Base-by-base conservation (phyloP, 2,797 vertebrate species). In the Trematomus bernacchii region DNA sequence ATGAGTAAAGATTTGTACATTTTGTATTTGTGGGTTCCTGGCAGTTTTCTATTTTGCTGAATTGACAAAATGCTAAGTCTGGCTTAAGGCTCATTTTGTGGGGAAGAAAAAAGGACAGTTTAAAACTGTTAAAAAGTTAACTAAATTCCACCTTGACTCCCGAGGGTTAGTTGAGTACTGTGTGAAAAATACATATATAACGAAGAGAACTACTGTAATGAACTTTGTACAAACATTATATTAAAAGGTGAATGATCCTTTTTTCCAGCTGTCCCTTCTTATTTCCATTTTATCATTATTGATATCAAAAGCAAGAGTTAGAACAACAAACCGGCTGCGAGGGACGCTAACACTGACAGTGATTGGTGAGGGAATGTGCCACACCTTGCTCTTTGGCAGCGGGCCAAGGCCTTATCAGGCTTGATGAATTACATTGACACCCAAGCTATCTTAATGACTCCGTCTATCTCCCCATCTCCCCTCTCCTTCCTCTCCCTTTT, bases 381-480 rank as follows among this genome's bases (percentile, higher is more conserved):
- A 89, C 89, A 84, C 92, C 91, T 93, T 91, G 90, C 85, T 88
- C 90, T 23, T 73, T 91, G 91, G 89, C 87, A 79, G 75, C 2
- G 8, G 77, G 77, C 88, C 85, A 79, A 0, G 71, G 79, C 77
- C 91, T 93, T 93, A 93, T 93, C 93, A 84, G 62, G 7, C 65
- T 62, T 93, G 93, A 95, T 92, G 88, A 87, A 94, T 91, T 75
- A 76, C 85, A 89, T 86, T 92, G 91, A 89, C 92, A 93, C 87
- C 82, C 66, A 62, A 84, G 90, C 88, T 94, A 95, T 95, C 94
- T 95, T 94, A 95, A 94, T 94, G 91, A 89, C 85, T 89, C 67
- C 7, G 75, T 83, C 89, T 89, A 89, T 90, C 93, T 88, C 52
- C 82, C 64, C 84, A 90, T 91, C 91, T 89, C 83, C 87, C 75